Conservation (phyloP, 37 sponge, comb jelly and placozoan species). For the Theonella swinhoei region DNA sequence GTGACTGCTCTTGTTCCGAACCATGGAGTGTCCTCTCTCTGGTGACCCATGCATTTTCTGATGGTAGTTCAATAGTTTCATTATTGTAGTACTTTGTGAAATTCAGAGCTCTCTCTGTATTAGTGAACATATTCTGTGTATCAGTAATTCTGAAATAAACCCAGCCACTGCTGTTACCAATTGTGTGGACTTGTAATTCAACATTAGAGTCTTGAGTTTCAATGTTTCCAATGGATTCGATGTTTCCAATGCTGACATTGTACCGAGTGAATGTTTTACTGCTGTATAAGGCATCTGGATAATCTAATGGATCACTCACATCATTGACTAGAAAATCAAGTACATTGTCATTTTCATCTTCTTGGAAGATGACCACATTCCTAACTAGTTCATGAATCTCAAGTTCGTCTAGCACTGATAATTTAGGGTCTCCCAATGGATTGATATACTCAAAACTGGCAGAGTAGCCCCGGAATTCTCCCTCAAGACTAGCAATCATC, state of each 20-base stretch:
- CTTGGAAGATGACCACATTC: slow-evolving; percentile 10
- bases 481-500: slow-evolving; percentile 28
- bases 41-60: slow-evolving; percentile 13
- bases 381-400: slow-evolving; percentile 34
- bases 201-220: too few species aligned
- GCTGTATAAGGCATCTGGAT: too few species aligned
- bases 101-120: background rate
- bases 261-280: slow-evolving; percentile 9
- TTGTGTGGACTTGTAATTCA: background rate
- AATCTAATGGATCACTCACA: background rate
- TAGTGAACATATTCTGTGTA: background rate
- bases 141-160: slow-evolving; percentile 7
- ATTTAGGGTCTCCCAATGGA: slow-evolving; percentile 41
- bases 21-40: too few species aligned
- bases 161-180: slow-evolving; percentile 2
- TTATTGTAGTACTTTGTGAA: background rate
- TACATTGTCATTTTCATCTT: slow-evolving; percentile 25
- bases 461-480: slow-evolving; percentile 38
- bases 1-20: too few species aligned
- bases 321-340: slow-evolving; percentile 41
- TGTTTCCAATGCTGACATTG: slow-evolving; percentile 12
- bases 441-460: slow-evolving; percentile 36
- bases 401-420: slow-evolving; percentile 35
- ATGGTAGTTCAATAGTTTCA: background rate
- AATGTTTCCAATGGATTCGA: slow-evolving; percentile 2